Evolutionary conservation across 2,113 vertebrate species (phyloP).

Genomic region (Campylomormyrus numenius): DNA sequence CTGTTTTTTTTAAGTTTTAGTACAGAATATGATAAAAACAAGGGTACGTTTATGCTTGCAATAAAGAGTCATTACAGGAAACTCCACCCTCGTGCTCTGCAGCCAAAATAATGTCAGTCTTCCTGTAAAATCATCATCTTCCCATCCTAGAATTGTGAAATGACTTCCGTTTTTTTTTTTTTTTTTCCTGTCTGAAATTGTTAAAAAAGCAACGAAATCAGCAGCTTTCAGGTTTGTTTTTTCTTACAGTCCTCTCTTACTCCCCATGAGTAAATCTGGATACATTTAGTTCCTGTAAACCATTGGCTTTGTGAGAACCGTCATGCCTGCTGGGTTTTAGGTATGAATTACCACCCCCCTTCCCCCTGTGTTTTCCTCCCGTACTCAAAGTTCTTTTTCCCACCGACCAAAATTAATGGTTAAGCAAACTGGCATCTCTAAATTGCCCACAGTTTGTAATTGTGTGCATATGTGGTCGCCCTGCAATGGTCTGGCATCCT

Average conservation of each 20-base stretch:
- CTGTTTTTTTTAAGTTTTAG: background rate
- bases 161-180: background rate
- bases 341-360: background rate
- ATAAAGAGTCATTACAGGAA: background rate
- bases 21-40: background rate
- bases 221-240: background rate
- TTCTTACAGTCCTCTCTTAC: background rate
- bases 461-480: background rate
- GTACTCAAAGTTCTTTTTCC: background rate
- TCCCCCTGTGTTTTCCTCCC: background rate
- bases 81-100: background rate
- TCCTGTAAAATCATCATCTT: background rate
- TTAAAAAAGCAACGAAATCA: background rate
- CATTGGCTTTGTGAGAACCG: background rate
- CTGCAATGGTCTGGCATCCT: background rate
- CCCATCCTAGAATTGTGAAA: background rate
- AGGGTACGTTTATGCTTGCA: background rate
- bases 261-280: background rate
- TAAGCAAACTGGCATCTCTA: background rate
- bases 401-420: background rate
- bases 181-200: background rate
- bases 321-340: background rate
- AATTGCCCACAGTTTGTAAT: background rate
- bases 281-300: background rate
- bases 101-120: background rate